These are phyloP conservation scores for Magallana ariakensis DNA, from an alignment of 1,140 invertebrate genomes.

Conservation along the genomic window DNA sequence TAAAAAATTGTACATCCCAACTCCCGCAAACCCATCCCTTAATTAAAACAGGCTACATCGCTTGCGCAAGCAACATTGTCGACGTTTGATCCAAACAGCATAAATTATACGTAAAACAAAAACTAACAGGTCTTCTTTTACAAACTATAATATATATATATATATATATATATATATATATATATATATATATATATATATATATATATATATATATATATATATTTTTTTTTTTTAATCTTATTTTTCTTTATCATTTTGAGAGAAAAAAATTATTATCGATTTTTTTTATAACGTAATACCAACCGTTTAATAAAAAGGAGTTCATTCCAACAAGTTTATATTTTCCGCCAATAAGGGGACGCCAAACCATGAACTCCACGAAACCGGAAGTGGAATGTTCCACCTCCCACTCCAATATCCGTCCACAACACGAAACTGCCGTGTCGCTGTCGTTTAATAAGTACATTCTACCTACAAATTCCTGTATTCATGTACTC, in stretches of 20 bases:
- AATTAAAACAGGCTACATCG: too few species aligned
- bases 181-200: too few species aligned
- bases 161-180: too few species aligned
- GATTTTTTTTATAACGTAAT: background rate
- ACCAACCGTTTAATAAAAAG: background rate
- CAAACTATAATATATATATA: too few species aligned
- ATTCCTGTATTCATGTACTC: too few species aligned
- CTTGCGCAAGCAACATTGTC: too few species aligned
- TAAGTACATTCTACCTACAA: conserved; percentile 18
- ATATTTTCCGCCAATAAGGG: background rate
- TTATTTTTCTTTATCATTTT: too few species aligned
- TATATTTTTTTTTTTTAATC: background rate
- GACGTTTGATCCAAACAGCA: background rate
- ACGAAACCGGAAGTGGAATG: background rate
- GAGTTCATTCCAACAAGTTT: background rate
- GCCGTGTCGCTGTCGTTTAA: background rate
- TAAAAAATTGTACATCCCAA: too few species aligned
- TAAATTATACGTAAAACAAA: background rate
- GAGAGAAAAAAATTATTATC: too few species aligned
- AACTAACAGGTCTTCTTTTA: background rate
- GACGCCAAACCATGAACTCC: background rate
- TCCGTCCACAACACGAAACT: background rate
- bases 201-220: too few species aligned
- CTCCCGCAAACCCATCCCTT: too few species aligned
- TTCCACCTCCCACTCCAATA: background rate